These are phyloP conservation scores for Aspidapion aeneum DNA, from an alignment of 2,888 invertebrate genomes.

Conservation along the genomic window DNA sequence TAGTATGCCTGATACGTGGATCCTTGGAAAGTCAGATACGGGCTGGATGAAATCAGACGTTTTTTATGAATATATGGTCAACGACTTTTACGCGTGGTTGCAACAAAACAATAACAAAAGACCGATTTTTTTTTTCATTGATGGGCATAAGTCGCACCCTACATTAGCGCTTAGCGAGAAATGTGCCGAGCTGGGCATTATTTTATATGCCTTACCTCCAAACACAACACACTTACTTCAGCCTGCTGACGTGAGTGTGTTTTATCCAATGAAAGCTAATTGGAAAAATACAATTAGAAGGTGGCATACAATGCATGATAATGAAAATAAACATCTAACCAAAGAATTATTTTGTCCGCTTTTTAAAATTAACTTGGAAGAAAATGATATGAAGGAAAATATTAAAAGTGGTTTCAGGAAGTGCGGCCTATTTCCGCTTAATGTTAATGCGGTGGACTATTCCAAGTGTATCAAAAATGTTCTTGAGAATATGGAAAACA, in stretches of 20 bases:
- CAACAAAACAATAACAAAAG: slow-evolving; percentile 13
- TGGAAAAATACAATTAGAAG: slow-evolving; percentile 29
- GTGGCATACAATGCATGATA: slow-evolving; percentile 24
- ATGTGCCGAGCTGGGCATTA: slow-evolving; percentile 16
- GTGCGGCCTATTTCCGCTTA: slow-evolving; percentile 18
- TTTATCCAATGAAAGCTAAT: slow-evolving; percentile 28
- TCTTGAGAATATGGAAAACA: too few relatives aligned
- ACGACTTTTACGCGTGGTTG: slow-evolving; percentile 22
- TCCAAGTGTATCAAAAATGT: too few relatives aligned
- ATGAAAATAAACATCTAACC: slow-evolving; percentile 22
- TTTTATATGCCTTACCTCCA: slow-evolving; percentile 18
- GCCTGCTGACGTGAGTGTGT: slow-evolving; percentile 31
- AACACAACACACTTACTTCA: slow-evolving; percentile 28
- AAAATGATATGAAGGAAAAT: slow-evolving; percentile 6
- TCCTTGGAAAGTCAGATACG: slow-evolving; percentile 27
- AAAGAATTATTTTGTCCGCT: slow-evolving; percentile 31
- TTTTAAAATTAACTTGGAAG: slow-evolving; percentile 19
- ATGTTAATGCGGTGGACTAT: slow-evolving; percentile 21
- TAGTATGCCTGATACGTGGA: slow-evolving; percentile 24
- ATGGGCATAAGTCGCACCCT: slow-evolving; percentile 23
- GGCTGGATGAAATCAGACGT: slow-evolving; percentile 30
- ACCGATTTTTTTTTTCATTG: slow-evolving; percentile 25
- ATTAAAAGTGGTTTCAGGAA: slow-evolving; percentile 21
- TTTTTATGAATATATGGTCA: slow-evolving; percentile 23
- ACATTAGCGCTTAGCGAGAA: slow-evolving; percentile 20